These are phyloP conservation scores for Mesorhabditis belari DNA, from an alignment of 2,888 invertebrate genomes.

Conservation along the genomic window DNA sequence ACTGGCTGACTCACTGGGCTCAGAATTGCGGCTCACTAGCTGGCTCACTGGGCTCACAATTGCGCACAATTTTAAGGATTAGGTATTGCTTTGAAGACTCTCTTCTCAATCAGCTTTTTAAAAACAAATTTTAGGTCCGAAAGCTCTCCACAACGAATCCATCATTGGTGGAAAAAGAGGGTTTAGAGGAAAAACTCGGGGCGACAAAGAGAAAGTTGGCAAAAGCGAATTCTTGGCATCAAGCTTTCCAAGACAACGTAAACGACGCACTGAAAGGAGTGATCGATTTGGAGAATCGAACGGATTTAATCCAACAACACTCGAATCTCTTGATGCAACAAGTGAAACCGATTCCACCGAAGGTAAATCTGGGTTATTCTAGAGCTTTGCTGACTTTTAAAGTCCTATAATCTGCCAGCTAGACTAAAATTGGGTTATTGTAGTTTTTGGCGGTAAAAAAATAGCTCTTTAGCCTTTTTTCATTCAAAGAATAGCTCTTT, in stretches of 20 bases:
- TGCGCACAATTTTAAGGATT: too few species aligned
- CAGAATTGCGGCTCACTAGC: too few species aligned
- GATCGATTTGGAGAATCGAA: background rate
- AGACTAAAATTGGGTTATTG: too few species aligned
- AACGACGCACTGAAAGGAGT: slow-evolving; percentile 4
- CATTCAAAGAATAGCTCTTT: too few species aligned
- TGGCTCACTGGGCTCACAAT: too few species aligned
- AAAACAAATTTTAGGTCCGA: too few species aligned
- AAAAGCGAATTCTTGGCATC: slow-evolving; percentile 3
- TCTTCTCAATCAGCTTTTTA: too few species aligned
- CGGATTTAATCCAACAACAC: background rate
- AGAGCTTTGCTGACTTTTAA: background rate
- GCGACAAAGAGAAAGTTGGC: slow-evolving; percentile 10
- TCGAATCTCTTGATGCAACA: background rate
- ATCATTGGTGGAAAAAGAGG: slow-evolving; percentile 7
- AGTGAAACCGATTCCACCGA: background rate
- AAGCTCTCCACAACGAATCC: background rate
- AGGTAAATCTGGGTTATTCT: background rate
- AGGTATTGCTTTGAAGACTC: too few species aligned
- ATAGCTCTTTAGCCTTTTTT: too few species aligned
- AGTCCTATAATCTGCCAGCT: too few species aligned
- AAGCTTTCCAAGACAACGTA: slow-evolving; percentile 5
- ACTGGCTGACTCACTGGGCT: too few species aligned
- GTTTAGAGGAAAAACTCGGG: slow-evolving; percentile 17
- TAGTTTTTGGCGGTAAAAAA: too few species aligned